Conservation (phyloP, 1,140 invertebrate genomes). For the Temnothorax nylanderi region DNA sequence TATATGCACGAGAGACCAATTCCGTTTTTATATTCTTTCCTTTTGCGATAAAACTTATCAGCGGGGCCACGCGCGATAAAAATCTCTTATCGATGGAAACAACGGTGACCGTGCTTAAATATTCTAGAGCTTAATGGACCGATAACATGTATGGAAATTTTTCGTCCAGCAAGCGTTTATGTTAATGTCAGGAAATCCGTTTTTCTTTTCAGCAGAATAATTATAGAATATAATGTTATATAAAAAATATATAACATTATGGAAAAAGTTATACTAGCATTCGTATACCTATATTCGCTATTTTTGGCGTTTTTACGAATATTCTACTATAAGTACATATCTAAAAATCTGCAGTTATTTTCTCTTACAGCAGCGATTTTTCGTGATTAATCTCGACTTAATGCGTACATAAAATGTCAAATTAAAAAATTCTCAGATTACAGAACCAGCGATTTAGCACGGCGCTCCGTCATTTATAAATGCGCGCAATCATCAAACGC, state of each 20-base stretch:
- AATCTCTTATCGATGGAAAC: conserved; percentile 61
- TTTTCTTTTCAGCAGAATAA: not conserved
- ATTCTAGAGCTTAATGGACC: conserved; percentile 13
- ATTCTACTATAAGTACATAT: not conserved
- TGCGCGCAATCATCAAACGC: not conserved
- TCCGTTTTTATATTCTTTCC: conserved; percentile 45
- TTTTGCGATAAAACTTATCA: conserved; percentile 66
- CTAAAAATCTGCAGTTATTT: not conserved
- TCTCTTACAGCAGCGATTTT: not conserved
- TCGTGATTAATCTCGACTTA: not conserved
- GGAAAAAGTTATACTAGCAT: not conserved
- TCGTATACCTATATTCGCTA: not conserved
- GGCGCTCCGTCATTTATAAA: conserved; percentile 10
- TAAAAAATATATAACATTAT: not conserved
- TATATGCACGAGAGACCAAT: conserved; percentile 29
- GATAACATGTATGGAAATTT: conserved; percentile 65
- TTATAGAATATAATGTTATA: not conserved
- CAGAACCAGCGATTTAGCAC: not conserved
- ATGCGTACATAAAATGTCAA: not conserved
- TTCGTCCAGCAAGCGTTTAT: not conserved
- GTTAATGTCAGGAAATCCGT: not conserved
- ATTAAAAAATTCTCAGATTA: not conserved
- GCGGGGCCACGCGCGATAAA: conserved; percentile 36
- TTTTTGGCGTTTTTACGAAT: not conserved
- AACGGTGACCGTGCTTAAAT: conserved; percentile 9